phyloP scores from a whole-genome alignment of 2,888 invertebrate species.

The Apodemia zela region DNA sequence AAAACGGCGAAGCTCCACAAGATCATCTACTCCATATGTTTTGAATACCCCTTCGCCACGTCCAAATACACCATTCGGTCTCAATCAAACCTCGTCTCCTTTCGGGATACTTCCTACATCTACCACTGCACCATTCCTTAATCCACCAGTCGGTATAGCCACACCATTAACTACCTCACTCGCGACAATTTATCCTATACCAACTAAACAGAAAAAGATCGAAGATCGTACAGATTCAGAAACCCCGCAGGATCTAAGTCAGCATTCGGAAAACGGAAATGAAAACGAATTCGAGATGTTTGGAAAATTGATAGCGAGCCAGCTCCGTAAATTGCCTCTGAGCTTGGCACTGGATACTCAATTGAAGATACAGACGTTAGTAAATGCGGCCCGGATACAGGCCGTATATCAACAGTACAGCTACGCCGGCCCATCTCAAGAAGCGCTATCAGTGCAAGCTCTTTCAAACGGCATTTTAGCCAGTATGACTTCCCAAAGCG shows the following conservation, averaged over 20 bases:
- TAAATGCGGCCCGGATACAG: constrained; percentile 69
- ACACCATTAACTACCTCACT: constrained; percentile 70
- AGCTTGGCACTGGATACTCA: constrained; percentile 71
- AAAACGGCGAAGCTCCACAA: constrained; percentile 70
- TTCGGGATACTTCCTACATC: constrained; percentile 65
- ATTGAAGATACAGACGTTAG: constrained; percentile 69
- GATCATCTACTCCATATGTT: constrained; percentile 71
- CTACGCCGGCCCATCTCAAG: constrained; percentile 71
- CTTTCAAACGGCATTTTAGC: constrained; percentile 70
- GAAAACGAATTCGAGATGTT: constrained; percentile 77
- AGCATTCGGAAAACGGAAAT: constrained; percentile 67
- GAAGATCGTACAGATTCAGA: constrained; percentile 60
- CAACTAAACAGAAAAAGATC: constrained; percentile 67
- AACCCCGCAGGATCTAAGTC: constrained; percentile 68
- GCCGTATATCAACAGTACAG: constrained; percentile 75
- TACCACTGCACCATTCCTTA: constrained; percentile 62
- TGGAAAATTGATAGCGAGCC: constrained; percentile 71
- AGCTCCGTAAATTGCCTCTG: constrained; percentile 65
- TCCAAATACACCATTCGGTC: constrained; percentile 68
- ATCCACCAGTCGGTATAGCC: constrained; percentile 73
- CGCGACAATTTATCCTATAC: constrained; percentile 66
- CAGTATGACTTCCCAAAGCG: constrained; percentile 63
- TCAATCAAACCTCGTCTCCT: constrained; percentile 55
- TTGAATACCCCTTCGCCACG: constrained; percentile 72
- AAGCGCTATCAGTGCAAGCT: constrained; percentile 68